Evolutionary conservation across 1,140 invertebrate genomes (phyloP), one percentile per base, ranked within the genome.

Genomic region (Hyposmocoma kahamanoa): DNA sequence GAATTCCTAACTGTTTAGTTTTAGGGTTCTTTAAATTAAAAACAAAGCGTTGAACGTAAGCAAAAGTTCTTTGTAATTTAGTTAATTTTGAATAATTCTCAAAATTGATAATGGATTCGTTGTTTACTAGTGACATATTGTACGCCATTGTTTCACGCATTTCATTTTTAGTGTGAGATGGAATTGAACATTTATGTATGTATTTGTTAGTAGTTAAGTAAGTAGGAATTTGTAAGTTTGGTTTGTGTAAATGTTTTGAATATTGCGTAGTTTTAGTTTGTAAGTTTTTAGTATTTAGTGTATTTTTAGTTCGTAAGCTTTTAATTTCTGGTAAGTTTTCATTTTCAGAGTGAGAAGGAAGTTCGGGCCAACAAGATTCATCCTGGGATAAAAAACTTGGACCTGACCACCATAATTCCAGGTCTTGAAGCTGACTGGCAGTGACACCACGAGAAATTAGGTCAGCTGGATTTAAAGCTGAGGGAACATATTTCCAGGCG

Each of bases 401-500:
- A 4, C 44, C 44, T n/a, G 15, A 22, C 44, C 44, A 47, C 44
- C 44, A 47, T 3, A 34, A 6, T 3, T 10, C 4, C 1, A 22
- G 11, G 17, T 13, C 3, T 15, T 6, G 17, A 19, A 47, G 13
- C 32, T 47, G 10, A 10, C 20, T 8, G n/a, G 44, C 22, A 19
- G 6, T 13, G 1, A 41, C 8, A 0, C 71, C 70, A 17, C 73
- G 51, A 0, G 72, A 76, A 22, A 72, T 36, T 5, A 62, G 17
- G 48, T 81, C 72, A 0, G 72, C 77, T 3, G 67, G 74, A 51
- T 79, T 82, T 0, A 70, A 50, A 0, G 56, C 8, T 0, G 67
- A 51, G 11, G 44, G 26, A 10, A 82, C 59, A 42, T 84, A 61
- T 2, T 34, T 36, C 76, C 74, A 84, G 3, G 61, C 8, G 10